Percentiles rank a stretch among this genome's conserved stretches.
phyloP scores from a whole-genome alignment of 2,113 vertebrate genomes.

The Phodopus roborovskii region DNA sequence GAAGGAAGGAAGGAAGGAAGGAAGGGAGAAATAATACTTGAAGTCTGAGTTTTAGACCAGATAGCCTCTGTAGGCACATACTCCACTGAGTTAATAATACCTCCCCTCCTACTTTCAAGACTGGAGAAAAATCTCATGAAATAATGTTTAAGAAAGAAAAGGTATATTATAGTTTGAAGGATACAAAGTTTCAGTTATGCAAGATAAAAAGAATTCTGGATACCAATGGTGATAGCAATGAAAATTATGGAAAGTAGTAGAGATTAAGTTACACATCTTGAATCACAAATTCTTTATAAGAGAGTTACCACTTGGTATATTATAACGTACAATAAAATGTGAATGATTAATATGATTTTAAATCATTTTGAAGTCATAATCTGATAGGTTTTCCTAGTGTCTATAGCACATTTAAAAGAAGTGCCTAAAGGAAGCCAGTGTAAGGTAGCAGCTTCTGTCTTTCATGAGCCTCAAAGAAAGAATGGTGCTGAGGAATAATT shows the following conservation, averaged over 20 bases:
- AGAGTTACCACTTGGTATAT: too few relatives aligned
- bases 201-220: not conserved
- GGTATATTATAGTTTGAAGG: not conserved
- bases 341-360: not conserved
- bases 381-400: not conserved
- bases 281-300: too few relatives aligned
- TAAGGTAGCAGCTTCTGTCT: not conserved
- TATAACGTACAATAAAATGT: too few relatives aligned
- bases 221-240: not conserved
- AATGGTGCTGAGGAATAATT: not conserved
- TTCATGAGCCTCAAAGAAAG: not conserved
- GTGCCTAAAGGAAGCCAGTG: not conserved
- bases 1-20: too few relatives aligned
- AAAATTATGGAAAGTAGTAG: not conserved
- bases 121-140: slow-evolving; percentile 16
- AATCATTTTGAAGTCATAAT: not conserved
- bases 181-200: not conserved
- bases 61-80: not conserved
- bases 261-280: too few relatives aligned
- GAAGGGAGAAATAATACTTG: too few relatives aligned
- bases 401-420: slow-evolving; percentile 23
- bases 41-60: not conserved
- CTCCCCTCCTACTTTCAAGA: not conserved
- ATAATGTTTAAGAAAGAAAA: not conserved
- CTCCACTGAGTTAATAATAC: not conserved